Evolutionary conservation across 2,888 invertebrate genomes (phyloP), one percentile per base, ranked within the genome.

Genomic region (Bugula neritina): DNA sequence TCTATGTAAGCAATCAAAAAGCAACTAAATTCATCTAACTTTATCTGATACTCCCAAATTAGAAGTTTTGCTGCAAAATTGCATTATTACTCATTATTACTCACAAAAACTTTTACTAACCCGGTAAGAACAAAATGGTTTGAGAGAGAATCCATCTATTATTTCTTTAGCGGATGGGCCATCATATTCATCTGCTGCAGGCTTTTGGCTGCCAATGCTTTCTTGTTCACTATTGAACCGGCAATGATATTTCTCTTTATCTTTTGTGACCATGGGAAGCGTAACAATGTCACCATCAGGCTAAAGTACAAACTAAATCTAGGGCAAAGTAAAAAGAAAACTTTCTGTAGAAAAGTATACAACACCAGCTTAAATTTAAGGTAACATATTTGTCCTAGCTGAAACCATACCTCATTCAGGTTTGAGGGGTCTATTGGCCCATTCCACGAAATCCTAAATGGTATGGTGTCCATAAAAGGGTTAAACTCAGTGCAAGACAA

Each of bases 201-300:
- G 43, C 17, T 43, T 43, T 5, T 43, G 5, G 17, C 10, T 34
- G 34, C n/a, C 63, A 57, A 25, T 57, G 27, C 25, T 10, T 2
- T 10, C 5, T 63, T 31, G 29, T 13, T 31, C 27, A 31, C 10
- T n/a, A 13, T 13, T 13, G 34, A 31, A 63, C 21, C 27, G 27
- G 31, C 63, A 63, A 13, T 63, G 31, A 31, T 63, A 63, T n/a
- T 34, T 27, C 63, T 63, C 31, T 34, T 31, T 27, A 31, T 63
- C 63, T 34, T 63, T 63, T 31, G 63, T 63, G 2, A 63, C n/a
- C 63, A 63, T 63, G 5, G 63, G 63, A 27, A 63, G 31, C 10
- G 27, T 31, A 25, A 63, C 31, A 17, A 13, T 63, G 31, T 63
- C 63, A 13, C 31, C 63, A 63, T 5, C 31, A 21, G 27, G 5